Evolutionary conservation across 1,140 invertebrate species (phyloP).

Genomic region (Heliconius congener): DNA sequence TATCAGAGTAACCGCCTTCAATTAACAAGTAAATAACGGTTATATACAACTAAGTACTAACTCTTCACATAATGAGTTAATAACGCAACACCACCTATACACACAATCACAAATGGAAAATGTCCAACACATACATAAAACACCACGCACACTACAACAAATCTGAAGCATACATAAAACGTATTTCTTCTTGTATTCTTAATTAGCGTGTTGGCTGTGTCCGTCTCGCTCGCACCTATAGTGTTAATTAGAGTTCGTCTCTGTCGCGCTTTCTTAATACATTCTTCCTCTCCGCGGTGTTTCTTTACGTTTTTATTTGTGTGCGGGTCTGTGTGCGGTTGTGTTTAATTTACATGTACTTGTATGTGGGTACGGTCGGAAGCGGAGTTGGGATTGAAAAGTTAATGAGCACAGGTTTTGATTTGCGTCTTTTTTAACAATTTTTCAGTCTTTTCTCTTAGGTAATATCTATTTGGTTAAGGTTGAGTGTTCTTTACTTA

Average conservation of each 20-base stretch:
- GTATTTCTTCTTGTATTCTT: constrained; percentile 81
- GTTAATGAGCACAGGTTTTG: constrained; percentile 19
- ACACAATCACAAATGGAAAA: constrained; percentile 65
- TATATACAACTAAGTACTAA: constrained; percentile 64
- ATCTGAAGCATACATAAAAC: constrained; percentile 69
- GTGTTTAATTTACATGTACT: constrained; percentile 82
- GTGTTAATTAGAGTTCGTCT: constrained; percentile 75
- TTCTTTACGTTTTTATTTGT: constrained; percentile 82
- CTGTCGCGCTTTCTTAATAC: constrained; percentile 80
- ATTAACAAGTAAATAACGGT: constrained; percentile 76
- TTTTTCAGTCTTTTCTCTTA: neutral
- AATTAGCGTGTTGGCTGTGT: constrained; percentile 76
- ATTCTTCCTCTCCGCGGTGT: constrained; percentile 80
- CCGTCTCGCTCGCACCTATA: constrained; percentile 53
- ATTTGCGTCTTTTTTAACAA: neutral
- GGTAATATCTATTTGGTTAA: neutral
- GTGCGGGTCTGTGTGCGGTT: constrained; percentile 79
- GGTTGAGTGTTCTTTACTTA: neutral
- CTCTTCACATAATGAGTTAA: constrained; percentile 81
- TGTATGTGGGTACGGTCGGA: constrained; percentile 73
- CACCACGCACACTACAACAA: constrained; percentile 56
- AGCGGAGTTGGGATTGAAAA: constrained; percentile 21
- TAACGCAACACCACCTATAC: constrained; percentile 74
- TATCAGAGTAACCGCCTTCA: constrained; percentile 75
- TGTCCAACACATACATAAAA: constrained; percentile 60